Base-by-base conservation (phyloP, 2,888 invertebrate species). In the Pachymerium ferrugineum region DNA sequence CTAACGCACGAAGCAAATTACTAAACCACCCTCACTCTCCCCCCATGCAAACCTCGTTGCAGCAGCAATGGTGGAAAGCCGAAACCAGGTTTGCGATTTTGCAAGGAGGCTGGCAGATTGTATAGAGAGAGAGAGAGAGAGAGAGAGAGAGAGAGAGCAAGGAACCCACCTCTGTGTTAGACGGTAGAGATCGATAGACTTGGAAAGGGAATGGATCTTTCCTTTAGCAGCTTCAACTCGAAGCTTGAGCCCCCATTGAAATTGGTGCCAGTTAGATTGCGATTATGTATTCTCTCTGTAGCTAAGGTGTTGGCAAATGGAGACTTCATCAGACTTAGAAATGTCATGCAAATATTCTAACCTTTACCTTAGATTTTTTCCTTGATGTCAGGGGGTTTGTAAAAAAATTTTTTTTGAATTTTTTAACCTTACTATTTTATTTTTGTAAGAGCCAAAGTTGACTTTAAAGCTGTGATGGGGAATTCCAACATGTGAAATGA, bases 131-230 rank as follows among this genome's bases (percentile, higher is more conserved):
- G 35, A 35, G 71, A 71, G 71, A n/a, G 70, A 75, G 54, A 54
- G 74, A 25, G 73, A 62, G 74, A 62, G 38, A 62, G 72, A 69
- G 72, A 76, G 74, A 67, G 42, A 71, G 72, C 54, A 75, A 74
- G 31, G 70, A 70, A 38, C 62, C 62, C 62, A 62, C 62, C 62
- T 68, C 31, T 35, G 54, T n/a, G n/a, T 67, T 42, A 42, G 68
- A 30, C 30, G 68, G 33, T 71, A 29, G 54, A 54, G 47, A 14
- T 19, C 69, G 75, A 25, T 70, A 62, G 74, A 28, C 42, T 62
- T 30, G 35, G 74, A 62, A 62, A 62, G 62, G 62, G 62, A 62
- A 62, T 62, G 62, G 62, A 62, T 62, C 62, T 62, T 62, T 62
- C 62, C 62, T 62, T 62, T 62, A 62, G 62, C 62, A 62, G 62